These are phyloP conservation scores for Phortica okadai DNA, from an alignment of 2,888 invertebrate species.

Conservation along the genomic window DNA sequence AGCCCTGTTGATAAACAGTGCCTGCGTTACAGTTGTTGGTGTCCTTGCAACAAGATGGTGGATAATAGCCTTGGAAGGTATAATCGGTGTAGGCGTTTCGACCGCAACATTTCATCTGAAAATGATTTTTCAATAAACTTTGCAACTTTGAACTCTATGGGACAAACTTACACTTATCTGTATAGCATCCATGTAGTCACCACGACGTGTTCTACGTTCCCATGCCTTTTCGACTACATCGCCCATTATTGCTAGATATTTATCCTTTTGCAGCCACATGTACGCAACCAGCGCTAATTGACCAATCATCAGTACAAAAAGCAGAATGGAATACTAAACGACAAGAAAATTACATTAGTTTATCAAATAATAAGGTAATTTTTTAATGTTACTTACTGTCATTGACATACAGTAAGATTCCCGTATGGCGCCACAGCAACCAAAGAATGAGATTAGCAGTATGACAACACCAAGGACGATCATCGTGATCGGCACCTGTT, in stretches of 20 bases:
- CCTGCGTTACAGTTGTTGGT: slow-evolving; percentile 64
- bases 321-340: slow-evolving; percentile 83
- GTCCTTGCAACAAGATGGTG: slow-evolving; percentile 71
- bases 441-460: slow-evolving; percentile 90
- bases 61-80: slow-evolving; percentile 69
- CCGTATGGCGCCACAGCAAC: slow-evolving; percentile 92
- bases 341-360: slow-evolving; percentile 38
- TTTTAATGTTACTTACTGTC: slow-evolving; percentile 80
- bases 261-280: slow-evolving; percentile 82
- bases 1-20: slow-evolving; percentile 68
- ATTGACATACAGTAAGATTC: slow-evolving; percentile 93
- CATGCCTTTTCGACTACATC: slow-evolving; percentile 78
- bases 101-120: slow-evolving; percentile 74
- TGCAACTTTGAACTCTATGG: background rate
- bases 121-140: background rate
- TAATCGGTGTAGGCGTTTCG: slow-evolving; percentile 67
- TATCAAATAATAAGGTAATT: too few relatives aligned
- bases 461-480: slow-evolving; percentile 84
- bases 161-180: slow-evolving; percentile 68
- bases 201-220: slow-evolving; percentile 68
- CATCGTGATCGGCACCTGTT: slow-evolving; percentile 82
- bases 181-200: slow-evolving; percentile 73
- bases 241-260: slow-evolving; percentile 78
- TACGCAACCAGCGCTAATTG: slow-evolving; percentile 86
- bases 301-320: slow-evolving; percentile 84